These are phyloP conservation scores for Eupeodes latifasciatus DNA, from an alignment of 2,888 invertebrate species.

Conservation along the genomic window DNA sequence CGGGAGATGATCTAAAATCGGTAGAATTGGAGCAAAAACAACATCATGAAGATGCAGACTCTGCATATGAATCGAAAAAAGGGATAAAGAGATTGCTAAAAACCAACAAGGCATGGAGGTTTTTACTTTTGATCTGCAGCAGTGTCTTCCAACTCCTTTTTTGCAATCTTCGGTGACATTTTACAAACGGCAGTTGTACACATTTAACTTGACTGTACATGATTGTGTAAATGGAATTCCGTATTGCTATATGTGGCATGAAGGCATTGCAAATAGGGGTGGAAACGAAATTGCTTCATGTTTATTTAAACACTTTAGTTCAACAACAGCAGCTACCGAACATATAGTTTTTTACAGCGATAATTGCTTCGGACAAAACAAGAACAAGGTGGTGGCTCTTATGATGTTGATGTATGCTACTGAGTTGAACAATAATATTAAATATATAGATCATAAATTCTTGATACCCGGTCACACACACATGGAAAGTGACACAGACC, in stretches of 20 bases:
- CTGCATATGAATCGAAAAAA: slow-evolving; percentile 46
- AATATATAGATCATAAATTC: slow-evolving; percentile 72
- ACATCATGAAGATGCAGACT: slow-evolving; percentile 63
- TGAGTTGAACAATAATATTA: slow-evolving; percentile 14
- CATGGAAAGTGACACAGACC: slow-evolving; percentile 62
- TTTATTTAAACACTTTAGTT: too few species aligned
- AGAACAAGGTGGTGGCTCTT: slow-evolving; percentile 68
- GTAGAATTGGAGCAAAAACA: slow-evolving; percentile 35
- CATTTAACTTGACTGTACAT: too few species aligned
- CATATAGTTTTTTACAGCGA: slow-evolving; percentile 73
- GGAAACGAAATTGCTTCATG: too few species aligned
- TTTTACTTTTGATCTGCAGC: slow-evolving; percentile 72
- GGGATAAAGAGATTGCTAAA: slow-evolving; percentile 56
- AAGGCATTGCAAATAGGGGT: too few species aligned
- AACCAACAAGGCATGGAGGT: slow-evolving; percentile 51
- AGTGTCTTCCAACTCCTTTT: slow-evolving; percentile 27
- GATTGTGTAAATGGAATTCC: too few species aligned
- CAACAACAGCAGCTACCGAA: slow-evolving; percentile 20
- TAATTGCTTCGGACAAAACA: slow-evolving; percentile 73
- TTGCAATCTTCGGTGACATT: too few species aligned
- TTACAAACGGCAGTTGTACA: too few species aligned
- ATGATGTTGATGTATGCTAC: slow-evolving; percentile 68
- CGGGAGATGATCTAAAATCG: background rate
- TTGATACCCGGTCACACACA: slow-evolving; percentile 65
- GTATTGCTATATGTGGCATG: too few species aligned